Base-by-base conservation (phyloP, 2,797 vertebrate genomes). In the Heterohyrax brucei region DNA sequence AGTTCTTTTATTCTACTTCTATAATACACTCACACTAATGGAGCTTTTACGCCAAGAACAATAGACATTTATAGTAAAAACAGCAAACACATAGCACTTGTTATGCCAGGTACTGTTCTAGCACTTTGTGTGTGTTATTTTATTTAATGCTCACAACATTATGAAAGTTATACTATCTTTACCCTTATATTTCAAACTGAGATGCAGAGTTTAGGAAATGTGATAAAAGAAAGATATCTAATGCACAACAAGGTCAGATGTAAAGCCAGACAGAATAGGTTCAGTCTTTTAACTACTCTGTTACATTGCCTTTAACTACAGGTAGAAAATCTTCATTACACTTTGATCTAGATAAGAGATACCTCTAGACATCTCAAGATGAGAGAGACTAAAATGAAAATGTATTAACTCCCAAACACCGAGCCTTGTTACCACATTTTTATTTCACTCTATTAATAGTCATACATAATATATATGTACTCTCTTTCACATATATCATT, bases 391-490 rank as follows among this genome's bases (percentile, higher is more conserved):
- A 66, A 81, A 22, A 62, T 76, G 24, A 95, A 66, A 88, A 92
- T 83, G 89, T 75, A 83, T 50, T 95, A 87, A 61, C 2, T 10
- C 16, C n/a, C 94, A 77, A 73, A 64, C 56, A 82, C 24, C 75
- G 88, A 84, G 75, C 19, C 26, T 68, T 89, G 76, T 62, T 61
- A 85, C n/a, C n/a, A n/a, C 30, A 73, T 90, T 94, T 44, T 82
- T 83, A 62, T 68, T 68, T 92, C 84, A 6, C 86, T 89, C 39
- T 88, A 44, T 68, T 82, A 77, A 68, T 72, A 21, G 21, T n/a
- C 18, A 72, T 89, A 73, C 18, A 30, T 21, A 48, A 8, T 70
- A 81, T 2, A 33, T 83, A 81, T 2, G 30, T 79, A 56, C 13
- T 18, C 19, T 78, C 16, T 68, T 59, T 89, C 56, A 73, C 28